Evolutionary conservation across 2,888 invertebrate genomes (phyloP).

Genomic region (Phorcus lineatus): DNA sequence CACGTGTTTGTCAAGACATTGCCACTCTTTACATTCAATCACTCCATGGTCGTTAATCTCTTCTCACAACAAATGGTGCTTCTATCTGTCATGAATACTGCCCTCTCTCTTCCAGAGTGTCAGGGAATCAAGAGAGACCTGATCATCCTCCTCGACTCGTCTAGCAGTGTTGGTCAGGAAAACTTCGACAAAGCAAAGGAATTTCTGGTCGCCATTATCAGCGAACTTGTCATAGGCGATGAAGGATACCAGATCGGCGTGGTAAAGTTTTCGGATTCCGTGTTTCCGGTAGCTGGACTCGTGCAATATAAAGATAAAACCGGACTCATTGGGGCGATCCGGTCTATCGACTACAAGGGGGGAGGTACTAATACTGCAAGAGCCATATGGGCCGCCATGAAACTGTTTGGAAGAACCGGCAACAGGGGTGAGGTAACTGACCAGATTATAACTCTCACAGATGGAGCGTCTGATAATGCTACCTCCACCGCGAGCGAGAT

Average conservation of each 20-base stretch:
- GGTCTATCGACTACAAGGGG: not conserved
- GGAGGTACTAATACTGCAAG: not conserved
- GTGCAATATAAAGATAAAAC: not conserved
- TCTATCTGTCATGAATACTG: no score
- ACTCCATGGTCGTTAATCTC: no score
- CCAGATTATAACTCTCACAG: not conserved
- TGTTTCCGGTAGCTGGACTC: not conserved
- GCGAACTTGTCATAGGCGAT: not conserved
- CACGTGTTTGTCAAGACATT: no score
- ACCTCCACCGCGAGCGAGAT: not conserved
- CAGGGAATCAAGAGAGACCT: not conserved
- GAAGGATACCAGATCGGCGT: not conserved
- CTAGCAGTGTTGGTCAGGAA: not conserved
- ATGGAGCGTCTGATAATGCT: not conserved
- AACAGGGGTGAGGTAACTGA: not conserved
- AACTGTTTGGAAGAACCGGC: not conserved
- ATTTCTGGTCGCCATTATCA: not conserved
- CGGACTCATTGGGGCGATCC: not conserved
- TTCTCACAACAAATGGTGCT: no score
- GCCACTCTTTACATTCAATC: no score
- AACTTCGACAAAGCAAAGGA: not conserved
- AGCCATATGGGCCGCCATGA: not conserved
- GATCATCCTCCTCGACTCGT: not conserved
- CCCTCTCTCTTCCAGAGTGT: not conserved
- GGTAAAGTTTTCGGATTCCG: not conserved